A percentile compares a stretch with the other conserved stretches of the same genome.
Conservation (phyloP, 1,140 invertebrate species). For the Teleopsis dalmanni region DNA sequence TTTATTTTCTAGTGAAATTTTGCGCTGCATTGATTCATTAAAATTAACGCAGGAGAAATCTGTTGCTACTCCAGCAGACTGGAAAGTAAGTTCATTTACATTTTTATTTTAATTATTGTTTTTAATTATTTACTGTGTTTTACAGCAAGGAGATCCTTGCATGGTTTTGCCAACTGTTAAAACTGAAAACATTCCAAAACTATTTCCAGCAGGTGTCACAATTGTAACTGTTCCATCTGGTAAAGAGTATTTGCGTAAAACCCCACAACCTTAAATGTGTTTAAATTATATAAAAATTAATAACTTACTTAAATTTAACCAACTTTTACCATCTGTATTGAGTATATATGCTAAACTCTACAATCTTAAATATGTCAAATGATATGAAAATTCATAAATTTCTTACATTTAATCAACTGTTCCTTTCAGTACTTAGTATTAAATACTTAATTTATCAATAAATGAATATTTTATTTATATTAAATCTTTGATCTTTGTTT, state of each 20-base stretch:
- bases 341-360: too few relatives aligned
- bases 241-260: constrained; percentile 69
- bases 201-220: constrained; percentile 65
- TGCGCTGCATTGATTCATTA: constrained; percentile 85
- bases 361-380: too few relatives aligned
- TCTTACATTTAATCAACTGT: too few relatives aligned
- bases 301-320: too few relatives aligned
- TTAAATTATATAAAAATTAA: too few relatives aligned
- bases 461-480: too few relatives aligned
- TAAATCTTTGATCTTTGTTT: too few relatives aligned
- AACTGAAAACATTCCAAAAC: constrained; percentile 55
- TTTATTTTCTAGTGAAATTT: constrained; percentile 76
- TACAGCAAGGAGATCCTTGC: constrained; percentile 60
- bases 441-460: too few relatives aligned
- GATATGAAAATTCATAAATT: too few relatives aligned
- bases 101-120: background rate
- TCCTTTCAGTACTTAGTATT: too few relatives aligned
- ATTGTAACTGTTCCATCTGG: constrained; percentile 68
- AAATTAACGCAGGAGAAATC: constrained; percentile 76
- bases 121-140: background rate
- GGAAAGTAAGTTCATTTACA: constrained; percentile 59
- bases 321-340: too few relatives aligned
- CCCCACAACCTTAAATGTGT: constrained; percentile 36
- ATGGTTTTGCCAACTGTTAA: constrained; percentile 77
- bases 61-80: constrained; percentile 92